Base-by-base conservation (phyloP, 2,888 invertebrate genomes). In the Drosophila borborema region DNA sequence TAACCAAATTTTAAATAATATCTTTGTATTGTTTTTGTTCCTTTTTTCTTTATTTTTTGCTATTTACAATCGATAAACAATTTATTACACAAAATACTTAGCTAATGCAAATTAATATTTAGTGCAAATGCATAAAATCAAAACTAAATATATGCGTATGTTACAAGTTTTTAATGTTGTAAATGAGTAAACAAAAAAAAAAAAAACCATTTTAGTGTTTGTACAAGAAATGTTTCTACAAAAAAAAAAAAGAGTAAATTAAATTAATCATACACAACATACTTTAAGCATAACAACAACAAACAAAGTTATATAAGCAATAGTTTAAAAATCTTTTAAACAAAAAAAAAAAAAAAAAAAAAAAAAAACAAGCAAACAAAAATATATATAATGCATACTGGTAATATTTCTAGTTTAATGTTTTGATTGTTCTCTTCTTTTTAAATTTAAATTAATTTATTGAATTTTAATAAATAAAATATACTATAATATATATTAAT, bases 391-490 rank as follows among this genome's bases (percentile, higher is more conserved):
- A 61, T 73, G 70, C 75, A 72, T 89, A 81, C 64, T 67, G 66
- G 74, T 70, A 76, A 86, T 80, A 86, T 76, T 77, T 82, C 82
- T 89, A 86, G 90, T 85, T 89, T 86, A 86, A 86, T 85, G 82
- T 89, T 89, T 86, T 80, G 56, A 86, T 87, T 85, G 85, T 85
- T 85, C 87, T 86, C 73, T 86, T 84, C 49, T 72, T 89, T 85
- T 85, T 67, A 69, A 89, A 85, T 81, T 89, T 65, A 69, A 89
- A 85, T 83, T 85, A 85, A 89, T 87, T 85, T 85, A 89, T 85
- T 85, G 84, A 89, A 74, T 75, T 84, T 80, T 68, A 85, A 79
- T 89, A 89, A 85, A 85, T 75, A 62, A 73, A 77, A 77, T 79
- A 73, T 74, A 77, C 45, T 46, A 34, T 40, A 61, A 40, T 70